Conservation (phyloP, 2,797 vertebrate genomes). For the Trichosurus vulpecula region DNA sequence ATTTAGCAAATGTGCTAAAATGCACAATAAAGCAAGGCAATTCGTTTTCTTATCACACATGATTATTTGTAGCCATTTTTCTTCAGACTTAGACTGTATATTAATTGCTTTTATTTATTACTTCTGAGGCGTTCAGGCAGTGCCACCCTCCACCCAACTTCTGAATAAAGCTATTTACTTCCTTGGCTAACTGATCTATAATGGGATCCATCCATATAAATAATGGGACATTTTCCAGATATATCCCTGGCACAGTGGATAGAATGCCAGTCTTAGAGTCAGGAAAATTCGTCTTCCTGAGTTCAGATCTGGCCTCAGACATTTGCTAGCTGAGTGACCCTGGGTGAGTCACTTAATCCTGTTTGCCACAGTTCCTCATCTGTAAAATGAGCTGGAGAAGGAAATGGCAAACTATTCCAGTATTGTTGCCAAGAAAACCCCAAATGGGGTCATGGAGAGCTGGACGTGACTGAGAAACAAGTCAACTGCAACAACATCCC, state of each 20-base stretch:
- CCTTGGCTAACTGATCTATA: slow-evolving; percentile 3
- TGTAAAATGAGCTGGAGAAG: background rate
- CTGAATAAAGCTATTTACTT: slow-evolving; percentile 24
- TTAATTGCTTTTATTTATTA: background rate
- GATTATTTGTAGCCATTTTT: background rate
- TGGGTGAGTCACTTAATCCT: background rate
- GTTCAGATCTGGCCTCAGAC: background rate
- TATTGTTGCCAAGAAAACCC: background rate
- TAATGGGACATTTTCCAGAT: background rate
- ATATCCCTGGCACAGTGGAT: background rate
- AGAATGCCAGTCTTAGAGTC: background rate
- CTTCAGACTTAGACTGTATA: background rate
- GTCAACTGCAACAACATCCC: background rate
- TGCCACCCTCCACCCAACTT: background rate
- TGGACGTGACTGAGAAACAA: background rate
- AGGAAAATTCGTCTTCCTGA: background rate
- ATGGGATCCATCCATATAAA: background rate
- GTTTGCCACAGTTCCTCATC: background rate
- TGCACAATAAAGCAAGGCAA: background rate
- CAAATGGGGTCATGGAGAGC: background rate
- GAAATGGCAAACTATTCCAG: background rate
- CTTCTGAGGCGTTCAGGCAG: slow-evolving; percentile 32
- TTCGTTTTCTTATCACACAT: background rate
- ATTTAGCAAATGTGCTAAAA: background rate
- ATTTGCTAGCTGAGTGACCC: background rate